A percentile compares a stretch with the other conserved stretches of the same genome.
phyloP scores from a whole-genome alignment of 1,140 invertebrate genomes.

The Heliconius hermathena region DNA sequence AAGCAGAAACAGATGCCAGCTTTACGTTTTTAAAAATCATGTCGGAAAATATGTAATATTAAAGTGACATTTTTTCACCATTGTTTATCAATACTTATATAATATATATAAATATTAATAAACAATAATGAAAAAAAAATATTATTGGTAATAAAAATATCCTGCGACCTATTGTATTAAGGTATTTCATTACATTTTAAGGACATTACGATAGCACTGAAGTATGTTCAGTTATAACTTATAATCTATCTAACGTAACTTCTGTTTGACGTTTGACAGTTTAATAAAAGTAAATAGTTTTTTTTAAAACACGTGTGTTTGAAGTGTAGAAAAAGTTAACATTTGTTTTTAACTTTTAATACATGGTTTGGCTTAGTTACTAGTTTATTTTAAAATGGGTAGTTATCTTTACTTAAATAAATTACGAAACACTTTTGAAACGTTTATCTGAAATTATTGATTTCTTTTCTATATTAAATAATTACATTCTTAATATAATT shows the following conservation, averaged over 20 bases:
- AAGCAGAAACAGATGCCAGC: background rate
- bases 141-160: no score
- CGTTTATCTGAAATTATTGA: background rate
- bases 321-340: background rate
- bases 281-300: conserved; percentile 3
- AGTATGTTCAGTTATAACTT: no score
- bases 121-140: background rate
- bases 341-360: background rate
- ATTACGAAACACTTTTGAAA: background rate
- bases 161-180: no score
- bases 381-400: conserved; percentile 14
- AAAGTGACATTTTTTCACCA: background rate
- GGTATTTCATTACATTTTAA: background rate
- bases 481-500: background rate
- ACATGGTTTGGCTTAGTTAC: background rate
- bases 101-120: background rate
- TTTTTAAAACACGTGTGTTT: conserved; percentile 16
- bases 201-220: background rate
- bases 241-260: no score
- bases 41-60: background rate
- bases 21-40: background rate
- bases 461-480: background rate
- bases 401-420: background rate
- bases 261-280: background rate
- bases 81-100: no score